Conservation (phyloP, 2,888 invertebrate species). For the Ormia ochracea region DNA sequence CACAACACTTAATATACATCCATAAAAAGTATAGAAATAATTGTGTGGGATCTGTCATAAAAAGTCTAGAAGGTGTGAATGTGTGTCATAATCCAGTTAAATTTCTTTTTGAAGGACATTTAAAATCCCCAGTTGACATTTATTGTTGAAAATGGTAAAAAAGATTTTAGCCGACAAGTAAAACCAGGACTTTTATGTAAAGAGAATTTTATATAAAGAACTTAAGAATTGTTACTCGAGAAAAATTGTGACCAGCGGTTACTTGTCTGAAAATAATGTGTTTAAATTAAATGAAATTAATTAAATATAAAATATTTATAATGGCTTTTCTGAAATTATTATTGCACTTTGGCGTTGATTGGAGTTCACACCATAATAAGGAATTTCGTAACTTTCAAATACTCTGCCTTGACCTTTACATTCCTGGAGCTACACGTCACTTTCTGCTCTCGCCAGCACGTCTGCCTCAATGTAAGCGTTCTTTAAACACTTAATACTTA, state of each 20-base stretch:
- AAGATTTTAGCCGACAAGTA: conserved; percentile 38
- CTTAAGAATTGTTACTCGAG: neutral
- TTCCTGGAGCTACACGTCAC: too few species aligned
- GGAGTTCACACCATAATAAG: too few species aligned
- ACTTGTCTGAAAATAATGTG: neutral
- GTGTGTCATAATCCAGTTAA: conserved; percentile 56
- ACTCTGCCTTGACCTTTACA: too few species aligned
- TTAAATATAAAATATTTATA: neutral
- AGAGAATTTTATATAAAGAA: conserved; percentile 11
- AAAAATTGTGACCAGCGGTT: neutral
- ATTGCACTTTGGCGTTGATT: too few species aligned
- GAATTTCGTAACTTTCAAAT: too few species aligned
- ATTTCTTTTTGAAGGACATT: conserved; percentile 56
- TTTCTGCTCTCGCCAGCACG: too few species aligned
- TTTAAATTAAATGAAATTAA: neutral
- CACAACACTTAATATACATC: neutral
- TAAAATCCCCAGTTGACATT: conserved; percentile 48
- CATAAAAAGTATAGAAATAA: neutral
- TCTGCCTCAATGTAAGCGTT: too few species aligned
- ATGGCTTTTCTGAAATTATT: too few species aligned
- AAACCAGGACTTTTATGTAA: neutral
- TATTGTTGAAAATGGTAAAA: conserved; percentile 44
- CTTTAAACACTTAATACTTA: too few species aligned
- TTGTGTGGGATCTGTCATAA: conserved; percentile 2
- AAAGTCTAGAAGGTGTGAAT: conserved; percentile 48